Evolutionary conservation across 2,888 invertebrate species (phyloP), one percentile per base, ranked within the genome.

Genomic region (Drymonia ruficornis): DNA sequence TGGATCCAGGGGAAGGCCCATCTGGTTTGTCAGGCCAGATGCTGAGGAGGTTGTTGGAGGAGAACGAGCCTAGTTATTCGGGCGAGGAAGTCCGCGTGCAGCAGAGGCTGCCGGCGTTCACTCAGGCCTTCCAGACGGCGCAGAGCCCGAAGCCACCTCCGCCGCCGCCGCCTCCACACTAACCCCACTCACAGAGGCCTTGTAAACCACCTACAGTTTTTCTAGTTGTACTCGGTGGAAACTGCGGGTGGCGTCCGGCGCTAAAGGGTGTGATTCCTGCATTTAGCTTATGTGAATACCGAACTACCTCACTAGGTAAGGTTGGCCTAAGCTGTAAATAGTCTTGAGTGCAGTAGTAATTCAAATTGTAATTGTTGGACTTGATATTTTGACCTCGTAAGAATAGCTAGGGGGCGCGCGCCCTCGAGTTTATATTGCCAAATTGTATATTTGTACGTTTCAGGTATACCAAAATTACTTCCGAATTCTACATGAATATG

Each of bases 401-500:
- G 72, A 69, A 74, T 12, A 75, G 73, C 76, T 70, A 66, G 74
- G 73, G 77, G 81, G 78, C 53, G 55, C 48, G 46, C 53, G 63
- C 66, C 76, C 80, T 75, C 75, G 60, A 56, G 76, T 76, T 79
- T 73, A 78, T 80, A 84, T 89, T 88, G 90, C 91, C 91, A 90
- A 90, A 90, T 88, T 87, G 84, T 89, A 83, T 85, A 83, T 84
- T 84, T 83, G 85, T 87, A 86, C 66, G 83, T 86, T 77, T 85
- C 80, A 80, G 87, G 84, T 89, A 87, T 90, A 90, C 90, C 91
- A 90, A 91, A 91, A 87, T 89, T 59, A 74, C 84, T 91, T 92
- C 92, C 91, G 92, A 92, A 92, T 89, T 89, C 91, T 92, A 84
- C 92, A 92, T 92, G 92, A 91, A 90, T 87, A 91, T 89, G 84